These are phyloP conservation scores for Anguilla japonica DNA, from an alignment of 2,113 vertebrate species.

Conservation along the genomic window DNA sequence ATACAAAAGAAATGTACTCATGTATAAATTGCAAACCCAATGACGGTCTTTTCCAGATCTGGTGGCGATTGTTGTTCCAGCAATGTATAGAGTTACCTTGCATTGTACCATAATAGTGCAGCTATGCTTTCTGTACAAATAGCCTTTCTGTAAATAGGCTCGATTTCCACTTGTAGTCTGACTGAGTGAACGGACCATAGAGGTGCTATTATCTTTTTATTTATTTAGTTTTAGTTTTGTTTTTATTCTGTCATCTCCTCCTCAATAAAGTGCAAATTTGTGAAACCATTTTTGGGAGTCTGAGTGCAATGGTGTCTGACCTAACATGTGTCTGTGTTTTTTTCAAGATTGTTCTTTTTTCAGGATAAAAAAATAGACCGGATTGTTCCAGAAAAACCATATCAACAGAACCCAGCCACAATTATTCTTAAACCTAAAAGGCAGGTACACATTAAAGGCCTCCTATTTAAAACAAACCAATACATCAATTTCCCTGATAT, in stretches of 20 bases:
- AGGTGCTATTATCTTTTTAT: neutral
- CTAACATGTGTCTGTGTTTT: constrained; percentile 3
- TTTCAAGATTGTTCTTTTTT: constrained; percentile 37
- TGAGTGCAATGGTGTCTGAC: constrained; percentile 4
- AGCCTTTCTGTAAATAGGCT: constrained; percentile 9
- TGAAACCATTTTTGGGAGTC: neutral
- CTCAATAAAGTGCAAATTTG: constrained; percentile 16
- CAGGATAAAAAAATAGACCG: neutral
- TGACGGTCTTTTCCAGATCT: neutral
- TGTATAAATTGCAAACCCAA: neutral
- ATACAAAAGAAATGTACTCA: neutral
- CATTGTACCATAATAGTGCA: neutral
- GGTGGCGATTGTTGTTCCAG: neutral
- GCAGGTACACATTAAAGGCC: neutral
- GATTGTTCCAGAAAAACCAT: neutral
- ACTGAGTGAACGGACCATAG: neutral
- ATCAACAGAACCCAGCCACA: neutral
- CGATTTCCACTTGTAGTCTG: neutral
- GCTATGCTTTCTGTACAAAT: constrained; percentile 12
- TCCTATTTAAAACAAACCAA: neutral
- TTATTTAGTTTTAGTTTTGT: neutral
- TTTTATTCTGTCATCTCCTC: neutral
- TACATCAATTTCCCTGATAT: neutral
- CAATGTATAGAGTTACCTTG: constrained; percentile 7
- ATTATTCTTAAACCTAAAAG: neutral